Percentiles rank a stretch among this genome's conserved stretches.
phyloP scores from a whole-genome alignment of 2,113 vertebrate species.

The Ovis aries region ARS-UI_Ramb_v3.0 NC_056056.1:4440501-4441000 shows the following conservation, averaged over 20 bases:
- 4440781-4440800: background rate
- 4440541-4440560: background rate
- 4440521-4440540: fast-evolving
- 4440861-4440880: conserved; percentile 57
- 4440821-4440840: background rate
- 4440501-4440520: background rate
- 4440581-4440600: fast-evolving
- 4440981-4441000: conserved; percentile 44
- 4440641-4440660: background rate
- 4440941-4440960: conserved; percentile 67
- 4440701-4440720: background rate
- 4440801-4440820: background rate
- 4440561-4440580: background rate
- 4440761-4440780: background rate
- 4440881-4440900: conserved; percentile 56
- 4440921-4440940: conserved; percentile 68
- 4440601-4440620: background rate
- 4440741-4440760: fast-evolving
- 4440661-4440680: background rate
- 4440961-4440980: conserved; percentile 46
- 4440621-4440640: background rate
- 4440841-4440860: conserved; percentile 17
- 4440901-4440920: conserved; percentile 65
- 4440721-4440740: background rate
- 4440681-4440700: background rate